Evolutionary conservation across 2,797 vertebrate species (phyloP).

Genomic region (Tapera naevia): DNA sequence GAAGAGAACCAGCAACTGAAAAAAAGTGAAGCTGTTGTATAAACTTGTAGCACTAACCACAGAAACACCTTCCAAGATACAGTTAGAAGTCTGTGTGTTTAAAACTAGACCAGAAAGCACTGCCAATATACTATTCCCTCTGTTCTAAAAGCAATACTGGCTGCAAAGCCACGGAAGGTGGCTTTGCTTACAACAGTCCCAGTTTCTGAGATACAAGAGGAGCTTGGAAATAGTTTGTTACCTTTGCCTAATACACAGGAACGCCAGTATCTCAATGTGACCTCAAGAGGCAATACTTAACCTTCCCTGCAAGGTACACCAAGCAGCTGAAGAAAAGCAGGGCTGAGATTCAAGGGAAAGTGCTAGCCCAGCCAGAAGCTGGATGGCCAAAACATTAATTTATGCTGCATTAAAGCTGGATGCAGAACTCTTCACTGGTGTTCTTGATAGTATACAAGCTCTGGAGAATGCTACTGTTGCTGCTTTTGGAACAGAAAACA

Average conservation of each 20-base stretch:
- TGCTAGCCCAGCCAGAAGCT: not conserved
- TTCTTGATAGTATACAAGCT: not conserved
- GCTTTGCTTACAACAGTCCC: not conserved
- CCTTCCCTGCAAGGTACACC: not conserved
- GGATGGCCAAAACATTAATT: not conserved
- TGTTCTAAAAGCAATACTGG: not conserved
- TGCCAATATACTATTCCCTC: not conserved
- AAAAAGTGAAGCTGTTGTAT: not conserved
- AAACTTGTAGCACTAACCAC: not conserved
- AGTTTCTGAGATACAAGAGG: not conserved
- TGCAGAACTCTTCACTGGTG: not conserved
- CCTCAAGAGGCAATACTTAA: not conserved
- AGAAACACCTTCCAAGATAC: slow-evolving; percentile 16
- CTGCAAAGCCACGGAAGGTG: not conserved
- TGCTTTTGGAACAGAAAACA: not conserved
- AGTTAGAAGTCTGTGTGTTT: slow-evolving; percentile 5
- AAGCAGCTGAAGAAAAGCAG: not conserved
- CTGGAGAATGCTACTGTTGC: not conserved
- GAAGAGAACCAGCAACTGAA: not conserved
- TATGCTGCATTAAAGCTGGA: not conserved
- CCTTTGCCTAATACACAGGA: not conserved
- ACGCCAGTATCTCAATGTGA: not conserved
- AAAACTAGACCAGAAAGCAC: not conserved
- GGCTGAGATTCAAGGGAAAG: not conserved
- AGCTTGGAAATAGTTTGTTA: not conserved